Base-by-base conservation (phyloP, 2,888 invertebrate species). In the Teleiodes luculella region DNA sequence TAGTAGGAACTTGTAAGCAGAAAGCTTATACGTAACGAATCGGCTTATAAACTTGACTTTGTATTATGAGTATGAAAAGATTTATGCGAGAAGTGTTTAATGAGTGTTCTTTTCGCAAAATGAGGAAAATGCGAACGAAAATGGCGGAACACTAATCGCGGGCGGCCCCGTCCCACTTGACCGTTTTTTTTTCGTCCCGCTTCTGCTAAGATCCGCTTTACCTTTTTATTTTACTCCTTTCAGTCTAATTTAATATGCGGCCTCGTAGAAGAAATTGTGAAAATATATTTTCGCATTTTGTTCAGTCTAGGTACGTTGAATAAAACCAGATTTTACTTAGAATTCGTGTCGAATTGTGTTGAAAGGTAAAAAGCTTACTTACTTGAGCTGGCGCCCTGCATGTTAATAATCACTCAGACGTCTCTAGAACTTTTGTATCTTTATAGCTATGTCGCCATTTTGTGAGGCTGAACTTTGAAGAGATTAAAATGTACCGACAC, bases 161-260 rank as follows among this genome's bases (percentile, higher is more conserved):
- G 58, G 58, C 60, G 57, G 59, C 58, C 59, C 63, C 65, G 59
- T 66, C 65, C 57, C 57, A 64, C 64, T 66, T 70, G 67, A 68
- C 70, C 67, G 64, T 63, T 57, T 74, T 77, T 74, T 77, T 76
- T 78, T 79, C 69, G 66, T 70, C 64, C 63, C 73, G 65, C 72
- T 71, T 70, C 74, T 70, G 68, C 68, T 66, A 75, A 74, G 78
- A 80, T 76, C 70, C 74, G 69, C 74, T 81, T 81, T 78, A 76
- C 78, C 79, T 81, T 83, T 82, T 83, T 81, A 80, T 81, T 82
- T 82, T 72, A 80, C 79, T 80, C 77, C 78, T 83, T 83, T 82
- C 75, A 77, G 72, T 80, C 72, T 83, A 84, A 84, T 83, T 83
- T 83, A 82, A 84, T 83, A 84, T 82, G 80, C 79, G 72, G 78